These are phyloP conservation scores for Xestia xanthographa DNA, from an alignment of 2,888 invertebrate genomes.

Conservation along the genomic window DNA sequence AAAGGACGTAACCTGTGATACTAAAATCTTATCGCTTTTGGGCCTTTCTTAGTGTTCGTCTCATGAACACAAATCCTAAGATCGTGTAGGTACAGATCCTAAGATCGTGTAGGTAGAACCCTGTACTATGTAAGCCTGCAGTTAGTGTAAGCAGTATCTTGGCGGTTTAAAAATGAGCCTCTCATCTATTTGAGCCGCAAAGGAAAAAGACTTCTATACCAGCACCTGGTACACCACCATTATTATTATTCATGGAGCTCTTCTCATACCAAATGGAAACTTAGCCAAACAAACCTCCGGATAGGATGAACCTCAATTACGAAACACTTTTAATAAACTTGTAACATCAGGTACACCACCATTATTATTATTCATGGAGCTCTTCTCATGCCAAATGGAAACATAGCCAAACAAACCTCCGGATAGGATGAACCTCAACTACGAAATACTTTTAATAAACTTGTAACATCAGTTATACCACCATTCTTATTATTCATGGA, in stretches of 20 bases:
- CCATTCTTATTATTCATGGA: not conserved
- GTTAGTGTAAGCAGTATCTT: not conserved
- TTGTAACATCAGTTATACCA: too few relatives aligned
- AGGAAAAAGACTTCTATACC: not conserved
- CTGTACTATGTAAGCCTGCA: too few relatives aligned
- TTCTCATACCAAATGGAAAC: too few relatives aligned
- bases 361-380: not conserved
- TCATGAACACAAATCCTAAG: not conserved
- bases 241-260: too few relatives aligned
- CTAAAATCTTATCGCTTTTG: not conserved
- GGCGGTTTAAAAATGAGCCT: not conserved
- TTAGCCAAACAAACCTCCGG: too few relatives aligned
- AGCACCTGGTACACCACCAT: conserved; percentile 12
- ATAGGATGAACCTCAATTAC: too few relatives aligned
- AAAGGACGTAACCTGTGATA: not conserved
- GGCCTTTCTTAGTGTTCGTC: not conserved
- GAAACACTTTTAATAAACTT: too few relatives aligned
- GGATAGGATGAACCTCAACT: too few relatives aligned
- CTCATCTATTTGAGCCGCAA: not conserved
- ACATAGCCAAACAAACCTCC: too few relatives aligned
- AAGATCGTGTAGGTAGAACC: not conserved
- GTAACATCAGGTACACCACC: conserved; percentile 19
- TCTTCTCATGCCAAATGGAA: too few relatives aligned
- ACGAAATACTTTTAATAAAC: too few relatives aligned
- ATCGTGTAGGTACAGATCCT: not conserved